Base-by-base conservation (phyloP, 2,888 invertebrate genomes). In the Hypomecis punctinalis region DNA sequence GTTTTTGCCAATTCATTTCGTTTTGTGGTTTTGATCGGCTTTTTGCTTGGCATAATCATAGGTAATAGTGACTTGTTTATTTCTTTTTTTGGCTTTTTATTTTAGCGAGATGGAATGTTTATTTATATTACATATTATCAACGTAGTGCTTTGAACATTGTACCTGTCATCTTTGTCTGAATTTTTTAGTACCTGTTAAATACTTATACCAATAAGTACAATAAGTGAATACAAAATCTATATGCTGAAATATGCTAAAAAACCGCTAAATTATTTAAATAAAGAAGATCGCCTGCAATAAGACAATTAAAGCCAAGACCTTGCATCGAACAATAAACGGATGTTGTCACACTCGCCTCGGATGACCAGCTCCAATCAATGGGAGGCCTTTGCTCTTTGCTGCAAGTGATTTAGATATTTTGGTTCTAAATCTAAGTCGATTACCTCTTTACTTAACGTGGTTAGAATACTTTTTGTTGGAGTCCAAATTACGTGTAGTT, bases 291-390 rank as follows among this genome's bases (percentile, higher is more conserved):
- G 52, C 55, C 53, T 57, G 47, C 49, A 45, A 36, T 53, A 48
- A 68, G 51, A 74, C 69, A 71, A 67, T 61, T 63, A 63, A 70
- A 43, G 51, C 33, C 52, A 67, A 72, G 73, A 62, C 66, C 57
- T 76, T 66, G 65, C 60, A 64, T 47, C 54, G 57, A 66, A 84
- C 83, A 85, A 84, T 81, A 72, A 66, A 72, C 78, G 79, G 81
- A 77, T 73, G 63, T 68, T 73, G 68, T 73, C 72, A 70, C 43
- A 68, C 60, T 58, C 51, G 75, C 56, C 71, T 72, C 69, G 76
- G 78, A 71, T 77, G 74, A 70, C 53, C 69, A 69, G 64, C n/a
- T 59, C 40, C 56, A 23, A 39, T 72, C 68, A 76, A 77, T 76
- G 66, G 72, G 72, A 71, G 76, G 76, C 72, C 76, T 61, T 61